Conservation (phyloP, 2,888 invertebrate species). For the Eugnorisma glareosa region DNA sequence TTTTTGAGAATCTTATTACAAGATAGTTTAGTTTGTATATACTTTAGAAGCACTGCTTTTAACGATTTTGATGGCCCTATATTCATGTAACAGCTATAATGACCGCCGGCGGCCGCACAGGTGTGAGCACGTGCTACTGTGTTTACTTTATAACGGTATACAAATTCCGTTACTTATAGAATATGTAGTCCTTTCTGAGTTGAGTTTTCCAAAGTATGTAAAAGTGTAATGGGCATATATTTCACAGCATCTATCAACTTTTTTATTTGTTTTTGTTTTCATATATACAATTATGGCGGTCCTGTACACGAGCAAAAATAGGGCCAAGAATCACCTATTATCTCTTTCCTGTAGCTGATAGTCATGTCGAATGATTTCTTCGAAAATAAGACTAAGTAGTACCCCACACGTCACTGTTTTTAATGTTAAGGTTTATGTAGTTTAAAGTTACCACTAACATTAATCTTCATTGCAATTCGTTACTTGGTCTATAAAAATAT, state of each 20-base stretch:
- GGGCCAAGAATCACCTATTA: constrained; percentile 35
- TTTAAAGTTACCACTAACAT: constrained; percentile 73
- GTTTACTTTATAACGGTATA: constrained; percentile 23
- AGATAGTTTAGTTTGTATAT: constrained; percentile 58
- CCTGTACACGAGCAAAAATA: not conserved
- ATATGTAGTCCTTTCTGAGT: not conserved
- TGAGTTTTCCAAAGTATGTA: not conserved
- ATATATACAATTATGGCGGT: too few species aligned
- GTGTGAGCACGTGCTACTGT: constrained; percentile 3
- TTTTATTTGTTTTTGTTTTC: not conserved
- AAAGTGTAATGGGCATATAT: not conserved
- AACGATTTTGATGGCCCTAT: constrained; percentile 47
- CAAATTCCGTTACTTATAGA: constrained; percentile 14
- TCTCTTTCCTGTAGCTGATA: constrained; percentile 51
- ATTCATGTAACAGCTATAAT: constrained; percentile 14
- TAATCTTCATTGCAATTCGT: constrained; percentile 46
- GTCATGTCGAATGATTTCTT: constrained; percentile 42
- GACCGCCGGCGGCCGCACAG: not conserved
- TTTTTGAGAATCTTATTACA: constrained; percentile 69
- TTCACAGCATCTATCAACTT: not conserved
- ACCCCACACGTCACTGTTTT: constrained; percentile 39
- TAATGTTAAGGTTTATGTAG: constrained; percentile 52
- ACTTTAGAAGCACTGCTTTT: constrained; percentile 56
- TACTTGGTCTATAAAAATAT: constrained; percentile 39
- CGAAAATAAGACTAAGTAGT: constrained; percentile 53